A percentile compares a stretch with the other conserved stretches of the same genome.
Evolutionary conservation across 2,113 vertebrate genomes (phyloP).

Genomic region (Illadopsis cleaveri): DNA sequence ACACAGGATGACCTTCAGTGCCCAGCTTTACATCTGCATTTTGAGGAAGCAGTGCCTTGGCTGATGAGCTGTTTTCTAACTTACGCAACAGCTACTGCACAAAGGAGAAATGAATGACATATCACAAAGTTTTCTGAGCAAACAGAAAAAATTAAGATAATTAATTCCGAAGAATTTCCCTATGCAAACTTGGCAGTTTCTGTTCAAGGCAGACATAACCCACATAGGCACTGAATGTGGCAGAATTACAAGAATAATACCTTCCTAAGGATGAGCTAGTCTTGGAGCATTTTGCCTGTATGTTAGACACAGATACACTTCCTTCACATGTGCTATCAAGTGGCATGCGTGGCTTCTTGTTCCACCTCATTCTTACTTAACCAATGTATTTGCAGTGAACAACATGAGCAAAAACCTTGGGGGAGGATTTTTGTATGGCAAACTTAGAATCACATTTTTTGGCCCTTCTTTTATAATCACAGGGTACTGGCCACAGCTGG

Average conservation of each 20-base stretch:
- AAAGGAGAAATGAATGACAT: slow-evolving; percentile 12
- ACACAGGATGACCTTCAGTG: not conserved
- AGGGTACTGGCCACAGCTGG: slow-evolving; percentile 43
- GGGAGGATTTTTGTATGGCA: not conserved
- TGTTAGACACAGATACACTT: not conserved
- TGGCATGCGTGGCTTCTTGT: not conserved
- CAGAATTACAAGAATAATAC: not conserved
- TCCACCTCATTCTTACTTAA: slow-evolving; percentile 5
- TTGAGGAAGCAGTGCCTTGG: not conserved
- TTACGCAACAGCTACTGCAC: not conserved
- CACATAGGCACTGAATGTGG: not conserved
- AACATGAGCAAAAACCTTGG: not conserved
- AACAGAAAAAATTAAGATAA: not conserved
- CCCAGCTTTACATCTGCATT: not conserved
- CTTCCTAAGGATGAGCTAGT: not conserved
- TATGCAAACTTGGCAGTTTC: not conserved
- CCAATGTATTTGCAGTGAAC: not conserved
- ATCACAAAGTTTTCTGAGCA: not conserved
- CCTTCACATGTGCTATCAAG: not conserved
- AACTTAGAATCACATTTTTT: slow-evolving; percentile 7
- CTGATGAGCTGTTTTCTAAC: not conserved
- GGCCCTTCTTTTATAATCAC: slow-evolving; percentile 3
- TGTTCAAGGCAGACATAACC: not conserved
- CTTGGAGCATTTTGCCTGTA: not conserved
- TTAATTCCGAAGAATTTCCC: not conserved